Evolutionary conservation across 2,113 vertebrate species (phyloP).

Genomic region (Ammodramus savannarum): DNA sequence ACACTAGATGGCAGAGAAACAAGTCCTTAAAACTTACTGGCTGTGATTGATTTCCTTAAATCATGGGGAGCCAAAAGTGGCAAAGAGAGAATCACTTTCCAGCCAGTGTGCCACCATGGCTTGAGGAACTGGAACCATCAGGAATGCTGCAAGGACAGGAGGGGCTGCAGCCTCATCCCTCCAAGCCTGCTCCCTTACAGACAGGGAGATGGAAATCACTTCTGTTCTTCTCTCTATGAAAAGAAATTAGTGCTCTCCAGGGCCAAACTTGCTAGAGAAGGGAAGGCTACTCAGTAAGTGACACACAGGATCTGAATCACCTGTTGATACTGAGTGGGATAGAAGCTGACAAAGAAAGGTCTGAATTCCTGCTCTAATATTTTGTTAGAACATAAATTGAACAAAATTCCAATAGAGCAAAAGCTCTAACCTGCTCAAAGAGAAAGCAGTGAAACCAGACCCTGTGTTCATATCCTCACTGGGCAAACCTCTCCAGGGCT

Average conservation of each 20-base stretch:
- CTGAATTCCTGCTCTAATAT: not conserved
- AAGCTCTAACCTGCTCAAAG: not conserved
- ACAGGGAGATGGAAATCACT: not conserved
- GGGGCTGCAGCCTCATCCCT: not conserved
- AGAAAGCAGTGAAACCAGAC: not conserved
- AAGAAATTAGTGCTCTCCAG: not conserved
- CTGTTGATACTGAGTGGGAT: not conserved
- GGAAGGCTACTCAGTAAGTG: not conserved
- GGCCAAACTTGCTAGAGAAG: not conserved
- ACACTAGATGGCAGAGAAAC: not conserved
- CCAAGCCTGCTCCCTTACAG: not conserved
- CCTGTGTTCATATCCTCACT: not conserved
- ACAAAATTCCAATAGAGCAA: not conserved
- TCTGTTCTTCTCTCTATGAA: not conserved
- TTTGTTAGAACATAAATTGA: not conserved
- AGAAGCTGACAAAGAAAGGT: not conserved
- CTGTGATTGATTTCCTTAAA: constrained; percentile 53
- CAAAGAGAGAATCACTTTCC: constrained; percentile 8
- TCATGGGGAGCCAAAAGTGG: constrained; percentile 16
- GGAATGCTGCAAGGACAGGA: not conserved
- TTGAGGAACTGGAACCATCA: constrained; percentile 43
- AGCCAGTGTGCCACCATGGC: not conserved
- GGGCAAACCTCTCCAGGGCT: not conserved
- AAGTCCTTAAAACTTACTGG: not conserved
- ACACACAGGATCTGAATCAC: not conserved